Percentiles rank a stretch among this genome's conserved stretches.
Conservation (phyloP, 2,888 invertebrate genomes). For the Eupithecia exiguata region DNA sequence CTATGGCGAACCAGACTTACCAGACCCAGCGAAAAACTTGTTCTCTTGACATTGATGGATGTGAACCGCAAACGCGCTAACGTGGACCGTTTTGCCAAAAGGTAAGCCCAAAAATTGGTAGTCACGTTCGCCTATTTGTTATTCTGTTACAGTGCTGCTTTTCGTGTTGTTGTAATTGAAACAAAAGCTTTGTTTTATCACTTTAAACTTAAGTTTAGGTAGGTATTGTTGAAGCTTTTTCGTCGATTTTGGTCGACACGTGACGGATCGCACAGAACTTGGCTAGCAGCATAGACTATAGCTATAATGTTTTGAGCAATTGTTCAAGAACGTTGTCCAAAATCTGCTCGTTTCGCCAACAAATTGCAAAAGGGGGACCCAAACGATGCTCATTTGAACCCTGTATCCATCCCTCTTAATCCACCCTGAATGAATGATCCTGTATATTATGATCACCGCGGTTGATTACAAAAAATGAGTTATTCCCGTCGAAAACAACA, state of each 20-base stretch:
- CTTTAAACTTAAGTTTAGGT: conserved; percentile 37
- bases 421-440: not conserved
- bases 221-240: conserved; percentile 19
- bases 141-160: conserved; percentile 51
- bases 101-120: conserved; percentile 52
- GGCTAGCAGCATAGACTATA: not conserved
- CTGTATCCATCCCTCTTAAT: conserved; percentile 1
- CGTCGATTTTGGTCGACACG: conserved; percentile 13
- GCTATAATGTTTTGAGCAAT: not conserved
- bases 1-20: conserved; percentile 54
- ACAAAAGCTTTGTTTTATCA: conserved; percentile 45
- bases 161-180: conserved; percentile 50
- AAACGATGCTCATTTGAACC: conserved; percentile 7
- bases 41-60: conserved; percentile 78
- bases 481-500: conserved; percentile 1
- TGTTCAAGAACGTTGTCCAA: not conserved
- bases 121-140: conserved; percentile 52
- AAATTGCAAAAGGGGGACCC: not conserved
- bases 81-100: conserved; percentile 62
- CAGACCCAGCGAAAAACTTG: conserved; percentile 73
- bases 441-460: not conserved
- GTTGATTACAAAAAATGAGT: conserved; percentile 9
- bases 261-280: not conserved
- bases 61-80: conserved; percentile 63
- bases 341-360: not conserved